Conservation (phyloP, 2,113 vertebrate genomes). For the Solenodon paradoxus region DNA sequence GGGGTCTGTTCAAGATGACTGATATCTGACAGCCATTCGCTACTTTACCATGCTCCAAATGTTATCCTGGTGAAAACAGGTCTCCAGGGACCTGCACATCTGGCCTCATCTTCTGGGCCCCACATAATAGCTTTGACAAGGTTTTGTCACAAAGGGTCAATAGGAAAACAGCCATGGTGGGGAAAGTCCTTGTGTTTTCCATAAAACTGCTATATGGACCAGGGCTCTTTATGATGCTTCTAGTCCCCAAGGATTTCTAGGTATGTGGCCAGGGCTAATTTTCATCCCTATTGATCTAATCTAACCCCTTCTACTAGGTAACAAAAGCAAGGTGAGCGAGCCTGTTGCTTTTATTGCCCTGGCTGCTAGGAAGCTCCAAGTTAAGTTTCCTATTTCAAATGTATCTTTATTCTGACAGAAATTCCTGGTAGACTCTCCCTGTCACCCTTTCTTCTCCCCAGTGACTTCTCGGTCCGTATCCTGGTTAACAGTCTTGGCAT, state of each 20-base stretch:
- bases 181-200: background rate
- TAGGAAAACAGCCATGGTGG: background rate
- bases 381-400: slow-evolving; percentile 24
- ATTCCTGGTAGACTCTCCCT: background rate
- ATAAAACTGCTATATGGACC: background rate
- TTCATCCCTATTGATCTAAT: background rate
- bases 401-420: background rate
- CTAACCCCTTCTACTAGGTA: background rate
- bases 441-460: background rate
- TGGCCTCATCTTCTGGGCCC: background rate
- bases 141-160: background rate
- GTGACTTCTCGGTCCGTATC: background rate
- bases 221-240: background rate
- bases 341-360: background rate
- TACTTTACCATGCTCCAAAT: background rate
- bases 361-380: background rate
- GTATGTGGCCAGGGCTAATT: background rate
- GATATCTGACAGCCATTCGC: background rate
- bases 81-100: too few relatives aligned
- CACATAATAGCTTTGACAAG: background rate
- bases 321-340: background rate
- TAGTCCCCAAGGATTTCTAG: background rate
- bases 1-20: background rate
- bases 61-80: background rate
- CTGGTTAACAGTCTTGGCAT: background rate